phyloP scores from a whole-genome alignment of 2,888 invertebrate genomes.

The Calliphora vomitoria region DNA sequence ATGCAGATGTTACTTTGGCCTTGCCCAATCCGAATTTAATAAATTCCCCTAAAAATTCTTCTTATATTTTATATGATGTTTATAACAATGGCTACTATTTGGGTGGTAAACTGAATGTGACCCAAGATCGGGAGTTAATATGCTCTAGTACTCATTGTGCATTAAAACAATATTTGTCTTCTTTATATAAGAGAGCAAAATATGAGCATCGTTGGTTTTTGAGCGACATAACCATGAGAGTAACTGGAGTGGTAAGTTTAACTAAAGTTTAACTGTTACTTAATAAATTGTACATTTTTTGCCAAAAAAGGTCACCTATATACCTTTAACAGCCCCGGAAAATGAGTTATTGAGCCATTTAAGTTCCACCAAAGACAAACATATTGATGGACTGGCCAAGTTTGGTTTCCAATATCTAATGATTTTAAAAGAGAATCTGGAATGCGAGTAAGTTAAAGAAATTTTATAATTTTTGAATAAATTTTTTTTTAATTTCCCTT shows the following conservation, averaged over 20 bases:
- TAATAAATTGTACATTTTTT: neutral
- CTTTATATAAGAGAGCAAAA: conserved; percentile 77
- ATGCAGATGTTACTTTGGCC: conserved; percentile 81
- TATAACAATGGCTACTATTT: conserved; percentile 82
- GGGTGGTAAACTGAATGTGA: conserved; percentile 82
- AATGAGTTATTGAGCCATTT: conserved; percentile 76
- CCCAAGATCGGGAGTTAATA: conserved; percentile 77
- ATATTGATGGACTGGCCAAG: conserved; percentile 78
- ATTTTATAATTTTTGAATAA: too few species aligned
- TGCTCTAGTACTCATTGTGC: conserved; percentile 76
- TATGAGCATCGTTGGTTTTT: conserved; percentile 79
- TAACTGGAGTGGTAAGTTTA: conserved; percentile 79
- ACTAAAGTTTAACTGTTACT: neutral
- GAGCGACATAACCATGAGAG: conserved; percentile 79
- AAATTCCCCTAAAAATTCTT: conserved; percentile 1
- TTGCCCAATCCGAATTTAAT: neutral
- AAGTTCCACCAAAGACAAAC: conserved; percentile 76
- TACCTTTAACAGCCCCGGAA: conserved; percentile 75
- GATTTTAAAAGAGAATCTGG: conserved; percentile 78
- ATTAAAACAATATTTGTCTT: conserved; percentile 75
- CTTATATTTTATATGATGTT: conserved; percentile 80
- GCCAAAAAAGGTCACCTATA: conserved; percentile 69
- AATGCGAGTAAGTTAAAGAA: conserved; percentile 77
- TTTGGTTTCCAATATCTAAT: conserved; percentile 78
- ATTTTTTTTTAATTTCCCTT: neutral